Conservation (phyloP, 2,797 vertebrate genomes). For the Anabas testudineus region DNA sequence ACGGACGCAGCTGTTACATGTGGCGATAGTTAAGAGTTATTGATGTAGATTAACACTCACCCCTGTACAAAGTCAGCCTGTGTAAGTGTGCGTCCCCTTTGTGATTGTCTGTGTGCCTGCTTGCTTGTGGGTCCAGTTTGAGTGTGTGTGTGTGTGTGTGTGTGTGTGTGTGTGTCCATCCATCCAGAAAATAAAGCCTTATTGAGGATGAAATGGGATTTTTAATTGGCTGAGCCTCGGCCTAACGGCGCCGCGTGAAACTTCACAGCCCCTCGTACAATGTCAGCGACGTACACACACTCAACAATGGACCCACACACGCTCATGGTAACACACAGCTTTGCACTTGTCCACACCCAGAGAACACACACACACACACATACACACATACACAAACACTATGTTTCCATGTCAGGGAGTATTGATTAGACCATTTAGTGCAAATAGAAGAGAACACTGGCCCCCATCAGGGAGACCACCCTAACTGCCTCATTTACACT, state of each 20-base stretch:
- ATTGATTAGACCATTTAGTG: slow-evolving; percentile 79
- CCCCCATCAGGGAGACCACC: slow-evolving; percentile 67
- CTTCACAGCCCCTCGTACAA: slow-evolving; percentile 72
- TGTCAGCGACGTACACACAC: slow-evolving; percentile 67
- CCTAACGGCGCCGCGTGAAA: slow-evolving; percentile 69
- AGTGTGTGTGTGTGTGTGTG: slow-evolving; percentile 37
- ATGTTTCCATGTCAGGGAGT: slow-evolving; percentile 68
- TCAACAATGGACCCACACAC: slow-evolving; percentile 27
- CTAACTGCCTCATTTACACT: slow-evolving; percentile 67
- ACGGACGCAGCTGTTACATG: slow-evolving; percentile 7
- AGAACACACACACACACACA: slow-evolving; percentile 14
- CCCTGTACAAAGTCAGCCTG: slow-evolving; percentile 52
- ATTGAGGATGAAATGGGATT: slow-evolving; percentile 87
- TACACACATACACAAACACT: slow-evolving; percentile 20
- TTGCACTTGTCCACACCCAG: not conserved
- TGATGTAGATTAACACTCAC: slow-evolving; percentile 42
- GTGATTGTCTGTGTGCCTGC: slow-evolving; percentile 24
- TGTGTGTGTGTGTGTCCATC: slow-evolving; percentile 60
- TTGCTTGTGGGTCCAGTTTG: slow-evolving; percentile 6
- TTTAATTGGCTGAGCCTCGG: slow-evolving; percentile 84
- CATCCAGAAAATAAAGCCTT: slow-evolving; percentile 85
- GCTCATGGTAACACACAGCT: slow-evolving; percentile 11
- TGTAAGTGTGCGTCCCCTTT: slow-evolving; percentile 27
- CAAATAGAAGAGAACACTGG: slow-evolving; percentile 64
- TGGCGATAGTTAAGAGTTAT: slow-evolving; percentile 26